Base-by-base conservation (phyloP, 2,113 vertebrate genomes). In the Mastomys coucha region DNA sequence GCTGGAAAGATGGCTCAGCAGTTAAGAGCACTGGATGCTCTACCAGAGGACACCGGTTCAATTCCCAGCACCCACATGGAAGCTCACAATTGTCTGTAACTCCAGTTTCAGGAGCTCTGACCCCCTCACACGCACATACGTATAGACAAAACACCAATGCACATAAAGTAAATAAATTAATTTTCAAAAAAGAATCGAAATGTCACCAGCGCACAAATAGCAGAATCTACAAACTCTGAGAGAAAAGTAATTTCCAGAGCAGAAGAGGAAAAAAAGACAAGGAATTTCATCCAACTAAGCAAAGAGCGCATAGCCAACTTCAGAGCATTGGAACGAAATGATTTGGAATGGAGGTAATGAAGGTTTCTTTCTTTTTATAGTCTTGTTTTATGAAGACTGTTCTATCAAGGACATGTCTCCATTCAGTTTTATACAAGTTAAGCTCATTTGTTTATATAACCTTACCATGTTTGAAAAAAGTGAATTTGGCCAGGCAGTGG, bases 381-480 rank as follows among this genome's bases (percentile, higher is more conserved):
- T 60, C 42, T 67, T 56, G 12, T 86, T 95, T 85, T 85, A 45
- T 88, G 49, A 94, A 75, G 28, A 63, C 45, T 72, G 49, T 67
- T 91, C 11, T 63, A n/a, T 81, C 76, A 77, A 58, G 10, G 36
- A 95, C n/a, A 42, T 60, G 78, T 91, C 77, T 94, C 69, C n/a
- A 82, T 19, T 16, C 26, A 89, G 75, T 63, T 91, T 70, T 11
- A 75, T 31, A 45, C 0, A 85, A 28, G 78, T 91, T 70, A 33
- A 67, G 17, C 42, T 67, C 69, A 65, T 42, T 89, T 95, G 33
- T 76, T 91, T 72, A 89, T 92, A 69, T 53, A 45, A 45, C 22
- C 22, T 88, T 86, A 75, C 2, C 0, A 4, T 39, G 91, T 86
- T 90, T 91, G 17, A 73, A 91, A 91, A 85, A 81, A 91, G 24